These are phyloP conservation scores for Mus minutoides DNA, from an alignment of 2,797 vertebrate species.

Conservation along the genomic window DNA sequence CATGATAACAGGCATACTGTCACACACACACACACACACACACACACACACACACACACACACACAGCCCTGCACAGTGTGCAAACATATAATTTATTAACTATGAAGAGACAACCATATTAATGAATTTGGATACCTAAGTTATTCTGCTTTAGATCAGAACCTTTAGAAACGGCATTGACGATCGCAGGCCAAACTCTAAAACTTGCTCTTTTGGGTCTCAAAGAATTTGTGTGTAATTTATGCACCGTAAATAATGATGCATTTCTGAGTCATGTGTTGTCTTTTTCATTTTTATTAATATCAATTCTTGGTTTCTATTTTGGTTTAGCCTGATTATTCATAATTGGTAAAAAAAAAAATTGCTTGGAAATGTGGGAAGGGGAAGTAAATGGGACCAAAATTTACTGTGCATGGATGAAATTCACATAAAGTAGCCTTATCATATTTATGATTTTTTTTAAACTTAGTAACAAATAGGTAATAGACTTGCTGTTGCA, in stretches of 20 bases:
- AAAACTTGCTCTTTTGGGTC: not conserved
- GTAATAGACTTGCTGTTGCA: constrained; percentile 39
- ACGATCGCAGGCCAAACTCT: not conserved
- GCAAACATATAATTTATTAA: not conserved
- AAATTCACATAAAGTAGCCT: not conserved
- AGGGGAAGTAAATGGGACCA: rapidly evolving
- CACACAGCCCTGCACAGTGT: not conserved
- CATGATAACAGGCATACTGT: not conserved
- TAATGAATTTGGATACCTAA: not conserved
- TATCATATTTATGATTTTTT: not conserved
- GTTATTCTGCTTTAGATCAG: not conserved
- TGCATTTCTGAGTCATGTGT: not conserved
- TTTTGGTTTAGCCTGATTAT: constrained; percentile 16
- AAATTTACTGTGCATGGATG: not conserved
- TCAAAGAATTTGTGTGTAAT: not conserved
- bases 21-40: too few species aligned
- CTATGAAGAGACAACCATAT: not conserved
- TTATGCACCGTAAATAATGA: constrained; percentile 22
- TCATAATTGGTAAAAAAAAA: not conserved
- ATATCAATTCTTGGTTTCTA: not conserved
- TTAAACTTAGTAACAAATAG: constrained; percentile 28
- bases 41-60: not conserved
- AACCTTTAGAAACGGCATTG: not conserved
- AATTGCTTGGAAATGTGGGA: not conserved
- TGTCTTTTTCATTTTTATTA: constrained; percentile 22